Conservation (phyloP, 2,888 invertebrate genomes). For the Macaria notata region DNA sequence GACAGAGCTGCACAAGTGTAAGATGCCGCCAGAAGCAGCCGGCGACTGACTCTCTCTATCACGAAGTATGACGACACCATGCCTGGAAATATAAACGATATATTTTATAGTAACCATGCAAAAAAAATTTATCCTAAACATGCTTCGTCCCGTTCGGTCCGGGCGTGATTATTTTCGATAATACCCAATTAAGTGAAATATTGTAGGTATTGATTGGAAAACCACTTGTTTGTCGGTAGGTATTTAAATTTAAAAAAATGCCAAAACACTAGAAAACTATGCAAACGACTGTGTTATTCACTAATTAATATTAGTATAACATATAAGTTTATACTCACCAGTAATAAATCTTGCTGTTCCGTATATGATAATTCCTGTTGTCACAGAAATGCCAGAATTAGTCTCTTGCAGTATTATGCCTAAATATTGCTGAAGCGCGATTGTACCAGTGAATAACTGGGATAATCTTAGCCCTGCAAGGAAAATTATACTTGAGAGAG, state of each 20-base stretch:
- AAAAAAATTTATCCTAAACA: too few relatives aligned
- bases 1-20: slow-evolving; percentile 52
- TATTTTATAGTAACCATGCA: too few relatives aligned
- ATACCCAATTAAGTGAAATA: too few relatives aligned
- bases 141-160: too few relatives aligned
- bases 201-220: too few relatives aligned
- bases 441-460: slow-evolving; percentile 52
- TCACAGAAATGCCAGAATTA: slow-evolving; percentile 40
- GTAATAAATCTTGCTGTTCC: slow-evolving; percentile 51
- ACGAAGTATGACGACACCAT: slow-evolving; percentile 50
- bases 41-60: slow-evolving; percentile 64
- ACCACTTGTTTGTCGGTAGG: too few relatives aligned
- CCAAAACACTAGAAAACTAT: too few relatives aligned
- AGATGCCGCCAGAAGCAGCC: slow-evolving; percentile 66
- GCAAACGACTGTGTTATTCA: too few relatives aligned
- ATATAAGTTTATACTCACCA: slow-evolving; percentile 46
- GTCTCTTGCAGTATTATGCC: slow-evolving; percentile 58
- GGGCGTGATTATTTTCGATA: too few relatives aligned
- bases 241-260: too few relatives aligned
- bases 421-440: slow-evolving; percentile 56
- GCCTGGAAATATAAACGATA: slow-evolving; percentile 45
- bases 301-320: too few relatives aligned
- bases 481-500: too few relatives aligned
- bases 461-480: slow-evolving; percentile 50
- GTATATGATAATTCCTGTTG: slow-evolving; percentile 51